Conservation (phyloP, 2,888 invertebrate species). For the Suillia variegata region DNA sequence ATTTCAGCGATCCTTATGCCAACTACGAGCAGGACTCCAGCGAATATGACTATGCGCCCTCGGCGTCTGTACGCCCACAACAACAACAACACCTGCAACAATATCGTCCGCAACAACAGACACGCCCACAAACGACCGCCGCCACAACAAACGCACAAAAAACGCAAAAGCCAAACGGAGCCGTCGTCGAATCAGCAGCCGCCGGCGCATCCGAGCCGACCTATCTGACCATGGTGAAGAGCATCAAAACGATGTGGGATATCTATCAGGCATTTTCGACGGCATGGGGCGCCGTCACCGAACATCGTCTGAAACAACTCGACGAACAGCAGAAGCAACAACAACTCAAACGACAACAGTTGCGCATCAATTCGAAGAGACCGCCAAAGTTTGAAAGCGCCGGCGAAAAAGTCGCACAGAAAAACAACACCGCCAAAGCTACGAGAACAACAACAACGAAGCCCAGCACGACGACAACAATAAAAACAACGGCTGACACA, state of each 20-base stretch:
- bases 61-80: not conserved
- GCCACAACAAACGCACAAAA: not conserved
- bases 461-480: slow-evolving; percentile 26
- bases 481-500: slow-evolving; percentile 25
- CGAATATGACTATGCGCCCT: not conserved
- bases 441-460: too few relatives aligned
- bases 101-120: not conserved
- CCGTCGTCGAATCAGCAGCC: not conserved
- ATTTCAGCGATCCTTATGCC: not conserved
- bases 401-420: slow-evolving; percentile 29
- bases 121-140: not conserved
- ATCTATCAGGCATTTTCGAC: slow-evolving; percentile 50
- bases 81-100: not conserved
- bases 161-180: not conserved
- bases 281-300: slow-evolving; percentile 51
- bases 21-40: not conserved
- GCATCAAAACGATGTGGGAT: slow-evolving; percentile 53
- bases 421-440: slow-evolving; percentile 21
- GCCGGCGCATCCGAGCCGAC: slow-evolving; percentile 27
- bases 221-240: slow-evolving; percentile 42
- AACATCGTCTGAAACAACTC: slow-evolving; percentile 37
- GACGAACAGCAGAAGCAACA: slow-evolving; percentile 39
- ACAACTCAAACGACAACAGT: slow-evolving; percentile 33
- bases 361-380: slow-evolving; percentile 47
- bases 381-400: slow-evolving; percentile 39